phyloP scores from a whole-genome alignment of 1,140 invertebrate species.

The Ylistrum balloti region DNA sequence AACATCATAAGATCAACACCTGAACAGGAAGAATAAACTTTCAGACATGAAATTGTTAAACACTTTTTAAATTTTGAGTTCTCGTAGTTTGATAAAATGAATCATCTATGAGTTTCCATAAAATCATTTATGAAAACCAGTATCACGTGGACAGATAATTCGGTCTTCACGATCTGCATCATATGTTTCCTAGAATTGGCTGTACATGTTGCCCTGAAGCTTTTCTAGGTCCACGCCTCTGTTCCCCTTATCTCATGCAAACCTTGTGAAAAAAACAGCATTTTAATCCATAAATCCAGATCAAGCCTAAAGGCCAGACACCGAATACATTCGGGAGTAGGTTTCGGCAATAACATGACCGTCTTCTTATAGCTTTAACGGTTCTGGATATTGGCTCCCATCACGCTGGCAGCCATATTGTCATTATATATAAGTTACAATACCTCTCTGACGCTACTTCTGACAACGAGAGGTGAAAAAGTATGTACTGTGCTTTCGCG shows the following conservation, averaged over 20 bases:
- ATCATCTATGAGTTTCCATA: neutral
- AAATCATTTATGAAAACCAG: neutral
- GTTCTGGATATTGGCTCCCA: neutral
- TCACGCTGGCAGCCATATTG: constrained; percentile 31
- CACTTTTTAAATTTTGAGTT: neutral
- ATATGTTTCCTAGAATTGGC: constrained; percentile 30
- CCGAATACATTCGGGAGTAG: constrained; percentile 16
- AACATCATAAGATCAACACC: neutral
- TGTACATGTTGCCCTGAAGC: neutral
- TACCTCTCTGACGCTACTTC: neutral
- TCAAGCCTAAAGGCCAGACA: neutral
- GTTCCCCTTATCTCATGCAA: neutral
- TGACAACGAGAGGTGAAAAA: constrained; percentile 7
- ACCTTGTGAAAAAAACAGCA: constrained; percentile 21
- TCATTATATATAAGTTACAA: neutral
- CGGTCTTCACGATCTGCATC: neutral
- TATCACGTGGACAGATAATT: neutral
- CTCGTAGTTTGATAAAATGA: too few relatives aligned
- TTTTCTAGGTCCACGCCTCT: neutral
- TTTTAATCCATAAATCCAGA: constrained; percentile 20
- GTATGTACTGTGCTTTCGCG: neutral
- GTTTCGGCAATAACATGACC: constrained; percentile 12
- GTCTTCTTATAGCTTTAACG: neutral
- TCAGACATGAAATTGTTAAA: neutral
- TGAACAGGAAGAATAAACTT: neutral